Evolutionary conservation across 2,797 vertebrate genomes (phyloP).

Genomic region (Tauraco hartlaubi): DNA sequence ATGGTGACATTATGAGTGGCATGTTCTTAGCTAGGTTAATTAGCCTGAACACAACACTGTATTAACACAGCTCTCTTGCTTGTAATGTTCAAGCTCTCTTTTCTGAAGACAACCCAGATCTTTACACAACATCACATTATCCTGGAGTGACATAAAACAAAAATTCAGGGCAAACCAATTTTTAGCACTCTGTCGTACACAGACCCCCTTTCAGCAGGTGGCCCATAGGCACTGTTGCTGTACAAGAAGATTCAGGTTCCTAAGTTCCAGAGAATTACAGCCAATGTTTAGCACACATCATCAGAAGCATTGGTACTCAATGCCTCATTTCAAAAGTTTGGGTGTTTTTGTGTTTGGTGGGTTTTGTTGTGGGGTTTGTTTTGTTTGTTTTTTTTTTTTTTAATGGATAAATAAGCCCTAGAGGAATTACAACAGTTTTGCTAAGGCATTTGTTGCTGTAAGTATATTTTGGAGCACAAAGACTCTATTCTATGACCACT

Average conservation of each 20-base stretch:
- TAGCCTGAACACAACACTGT: fast-evolving
- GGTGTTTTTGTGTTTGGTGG: not conserved
- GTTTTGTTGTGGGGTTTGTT: not conserved
- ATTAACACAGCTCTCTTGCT: not conserved
- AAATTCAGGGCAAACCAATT: not conserved
- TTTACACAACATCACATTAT: not conserved
- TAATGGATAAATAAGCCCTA: not conserved
- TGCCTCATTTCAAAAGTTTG: not conserved
- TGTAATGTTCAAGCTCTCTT: not conserved
- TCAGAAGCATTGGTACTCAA: not conserved
- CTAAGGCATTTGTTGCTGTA: not conserved
- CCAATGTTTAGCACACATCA: not conserved
- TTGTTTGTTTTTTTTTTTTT: not conserved
- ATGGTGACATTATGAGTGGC: fast-evolving
- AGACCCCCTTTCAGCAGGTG: not conserved
- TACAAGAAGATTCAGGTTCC: not conserved
- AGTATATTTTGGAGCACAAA: fast-evolving
- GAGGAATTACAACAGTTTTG: not conserved
- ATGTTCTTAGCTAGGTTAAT: not conserved
- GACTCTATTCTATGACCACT: not conserved
- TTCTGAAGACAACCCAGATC: not conserved
- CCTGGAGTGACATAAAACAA: not conserved
- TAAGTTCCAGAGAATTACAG: not conserved
- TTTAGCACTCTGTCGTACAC: not conserved
- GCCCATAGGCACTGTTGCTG: not conserved